Evolutionary conservation across 2,113 vertebrate species (phyloP).

Genomic region (Neolamprologus modestus): DNA sequence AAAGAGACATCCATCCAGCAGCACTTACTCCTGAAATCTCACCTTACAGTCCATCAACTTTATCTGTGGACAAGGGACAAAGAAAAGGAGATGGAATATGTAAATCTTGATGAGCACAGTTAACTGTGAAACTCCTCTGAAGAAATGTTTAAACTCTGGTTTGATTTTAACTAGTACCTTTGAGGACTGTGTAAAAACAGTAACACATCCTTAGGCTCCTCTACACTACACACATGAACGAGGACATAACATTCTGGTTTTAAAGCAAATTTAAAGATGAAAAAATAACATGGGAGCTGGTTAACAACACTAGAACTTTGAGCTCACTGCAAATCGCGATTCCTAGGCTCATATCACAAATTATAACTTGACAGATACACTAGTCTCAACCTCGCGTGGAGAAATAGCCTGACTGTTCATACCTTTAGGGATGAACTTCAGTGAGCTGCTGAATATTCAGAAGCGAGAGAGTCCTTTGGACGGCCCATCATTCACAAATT

Average conservation of each 20-base stretch:
- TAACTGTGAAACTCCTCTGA: not conserved
- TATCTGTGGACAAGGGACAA: constrained; percentile 57
- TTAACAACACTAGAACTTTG: not conserved
- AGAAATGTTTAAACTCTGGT: not conserved
- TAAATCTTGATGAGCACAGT: not conserved
- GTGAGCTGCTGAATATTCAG: constrained; percentile 97
- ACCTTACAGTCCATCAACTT: constrained; percentile 72
- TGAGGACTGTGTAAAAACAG: not conserved
- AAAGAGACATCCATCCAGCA: not conserved
- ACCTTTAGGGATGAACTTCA: constrained; percentile 92
- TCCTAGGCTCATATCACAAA: not conserved
- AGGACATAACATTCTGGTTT: not conserved
- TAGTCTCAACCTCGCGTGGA: not conserved
- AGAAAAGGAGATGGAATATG: accelerated
- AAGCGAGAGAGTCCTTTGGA: constrained; percentile 81
- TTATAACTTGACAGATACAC: not conserved
- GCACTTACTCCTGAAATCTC: constrained; percentile 11
- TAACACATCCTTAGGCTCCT: not conserved
- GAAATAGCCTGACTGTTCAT: not conserved
- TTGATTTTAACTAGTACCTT: not conserved
- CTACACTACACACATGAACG: not conserved
- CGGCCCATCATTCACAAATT: constrained; percentile 88
- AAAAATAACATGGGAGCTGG: not conserved
- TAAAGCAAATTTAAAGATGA: not conserved
- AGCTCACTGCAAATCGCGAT: not conserved